Evolutionary conservation across 1,140 invertebrate genomes (phyloP), one percentile per base, ranked within the genome.

Genomic region (Chrysopa pallens): DNA sequence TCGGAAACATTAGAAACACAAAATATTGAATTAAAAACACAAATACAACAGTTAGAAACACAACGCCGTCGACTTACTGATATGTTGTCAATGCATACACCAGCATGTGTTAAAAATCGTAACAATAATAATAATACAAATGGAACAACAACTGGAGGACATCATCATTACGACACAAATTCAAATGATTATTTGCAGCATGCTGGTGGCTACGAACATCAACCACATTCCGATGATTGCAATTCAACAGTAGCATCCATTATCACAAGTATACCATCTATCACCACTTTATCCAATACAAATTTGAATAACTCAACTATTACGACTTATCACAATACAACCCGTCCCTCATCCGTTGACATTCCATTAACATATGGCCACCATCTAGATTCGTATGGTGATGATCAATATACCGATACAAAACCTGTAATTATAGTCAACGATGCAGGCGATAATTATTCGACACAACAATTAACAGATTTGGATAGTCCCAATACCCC

Each of bases 1-100:
- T 86, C 85, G 7, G 84, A 89, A 61, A 73, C 76, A 2, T 60
- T 90, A 11, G 85, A 90, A 58, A 77, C 73, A n/a, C 84, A 88
- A 58, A 92, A 92, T 56, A 72, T 84, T 17, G 80, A 85, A 48
- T 62, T 90, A 27, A 89, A 88, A 58, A 72, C 70, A 14, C 84
- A 89, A 57, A 79, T 63, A 23, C 74, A 84, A 57, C 74, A 81
- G 48, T 55, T 87, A 50, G 78, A 83, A 61, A 73, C 70, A 6
- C 77, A 86, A 51, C 73, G 73, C 57, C 68, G 74, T 45, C 70
- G 74, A 49, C 66, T 87, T 29, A 69, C 80, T 44, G 79, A 84
- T 46, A 79, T 85, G 69, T 60, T 87, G 40, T 70, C 72, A n/a
- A 51, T 74, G 5, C 83, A 85, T 59, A 60, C 68, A 6, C 72